Evolutionary conservation across 2,797 vertebrate species (phyloP).

Genomic region (Spheniscus humboldti): DNA sequence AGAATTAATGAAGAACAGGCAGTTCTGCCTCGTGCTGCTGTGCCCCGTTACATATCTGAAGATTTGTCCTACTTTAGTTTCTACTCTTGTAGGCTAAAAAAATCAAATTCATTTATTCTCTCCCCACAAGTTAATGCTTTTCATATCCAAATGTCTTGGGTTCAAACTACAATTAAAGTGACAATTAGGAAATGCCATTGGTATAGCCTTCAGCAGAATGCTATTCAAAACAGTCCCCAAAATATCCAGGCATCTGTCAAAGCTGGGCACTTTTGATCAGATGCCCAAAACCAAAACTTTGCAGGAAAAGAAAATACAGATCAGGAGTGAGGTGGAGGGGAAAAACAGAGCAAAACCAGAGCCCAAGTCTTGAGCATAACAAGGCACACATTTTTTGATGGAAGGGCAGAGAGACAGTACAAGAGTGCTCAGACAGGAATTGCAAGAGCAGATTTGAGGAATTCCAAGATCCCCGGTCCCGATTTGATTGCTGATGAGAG

Average conservation of each 20-base stretch:
- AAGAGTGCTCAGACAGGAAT: neutral
- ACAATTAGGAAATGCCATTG: neutral
- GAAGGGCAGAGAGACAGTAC: neutral
- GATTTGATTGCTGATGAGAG: neutral
- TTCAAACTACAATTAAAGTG: neutral
- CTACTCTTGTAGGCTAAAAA: neutral
- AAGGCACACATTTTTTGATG: neutral
- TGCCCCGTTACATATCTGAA: neutral
- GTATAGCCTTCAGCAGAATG: neutral
- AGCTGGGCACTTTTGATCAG: neutral
- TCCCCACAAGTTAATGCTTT: neutral
- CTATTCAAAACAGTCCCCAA: neutral
- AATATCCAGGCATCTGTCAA: neutral
- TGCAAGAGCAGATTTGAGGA: neutral
- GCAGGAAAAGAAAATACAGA: neutral
- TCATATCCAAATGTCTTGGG: neutral
- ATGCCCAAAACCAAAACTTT: neutral
- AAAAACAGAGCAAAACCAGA: neutral
- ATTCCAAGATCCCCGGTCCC: neutral
- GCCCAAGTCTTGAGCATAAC: neutral
- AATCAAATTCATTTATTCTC: neutral
- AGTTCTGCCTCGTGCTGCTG: neutral
- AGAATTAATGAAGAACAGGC: neutral
- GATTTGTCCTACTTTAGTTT: neutral
- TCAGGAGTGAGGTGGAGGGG: neutral